Base-by-base conservation (phyloP, 1,140 invertebrate genomes). In the Drosophila punjabiensis region DNA sequence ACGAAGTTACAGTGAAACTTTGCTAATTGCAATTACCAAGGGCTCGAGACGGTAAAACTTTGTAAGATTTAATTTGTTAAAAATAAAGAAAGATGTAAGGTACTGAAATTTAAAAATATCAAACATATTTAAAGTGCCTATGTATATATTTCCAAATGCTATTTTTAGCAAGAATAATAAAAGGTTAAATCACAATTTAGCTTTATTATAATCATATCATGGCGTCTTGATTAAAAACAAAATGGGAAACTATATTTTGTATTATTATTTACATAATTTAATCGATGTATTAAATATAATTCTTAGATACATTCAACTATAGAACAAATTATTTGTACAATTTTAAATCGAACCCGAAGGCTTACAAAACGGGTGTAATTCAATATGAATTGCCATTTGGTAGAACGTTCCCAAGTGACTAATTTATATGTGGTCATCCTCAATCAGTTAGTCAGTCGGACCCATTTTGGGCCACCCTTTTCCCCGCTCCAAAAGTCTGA, bases 361-460 rank as follows among this genome's bases (percentile, higher is more conserved):
- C 13, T 14, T 59, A 18, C n/a, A 11, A 20, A 30, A 14, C 13
- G 53, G 11, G 5, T 61, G 56, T 41, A 66, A 33, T 33, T 24
- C 16, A 65, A 60, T 65, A 61, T 41, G 18, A 11, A 13, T 33
- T n/a, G 35, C 28, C 18, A 61, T 43, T 43, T 43, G 18, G 71
- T 59, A 48, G 43, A 70, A 60, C 65, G 58, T 67, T 65, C 58
- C 80, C 74, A 56, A 79, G 33, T 67, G 80, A 82, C 58, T 82
- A 79, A 74, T 68, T 56, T 62, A 18, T 59, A 10, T 63, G 7
- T 62, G 39, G 18, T 18, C 16, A 52, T 35, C 24, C 33, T 35
- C 48, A 45, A 35, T 28, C 35, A 16, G 32, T 68, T 61, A 67
- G 59, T 67, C 59, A 67, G 59, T 35, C 10, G 10, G 11, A 13